phyloP scores from a whole-genome alignment of 1,140 invertebrate genomes.

The Aphaenogaster rudis region DNA sequence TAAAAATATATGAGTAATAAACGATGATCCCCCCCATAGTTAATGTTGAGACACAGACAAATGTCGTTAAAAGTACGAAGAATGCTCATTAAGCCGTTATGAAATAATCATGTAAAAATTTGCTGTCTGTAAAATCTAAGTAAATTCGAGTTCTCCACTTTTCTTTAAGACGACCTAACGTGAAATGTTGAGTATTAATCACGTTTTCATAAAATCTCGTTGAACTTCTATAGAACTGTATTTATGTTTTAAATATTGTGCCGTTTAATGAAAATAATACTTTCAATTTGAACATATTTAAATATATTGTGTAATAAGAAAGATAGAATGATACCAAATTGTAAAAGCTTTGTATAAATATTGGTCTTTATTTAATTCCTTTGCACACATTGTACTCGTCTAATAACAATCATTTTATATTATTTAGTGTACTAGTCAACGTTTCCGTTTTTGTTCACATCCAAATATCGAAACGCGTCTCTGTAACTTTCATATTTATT shows the following conservation, averaged over 20 bases:
- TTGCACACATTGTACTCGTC: constrained; percentile 38
- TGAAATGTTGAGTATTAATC: constrained; percentile 3
- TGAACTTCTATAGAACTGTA: not conserved
- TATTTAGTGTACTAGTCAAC: constrained; percentile 74
- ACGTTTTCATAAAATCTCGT: constrained; percentile 17
- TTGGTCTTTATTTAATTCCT: constrained; percentile 73
- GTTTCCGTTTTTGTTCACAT: constrained; percentile 57
- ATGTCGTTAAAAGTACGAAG: not conserved
- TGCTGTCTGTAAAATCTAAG: not conserved
- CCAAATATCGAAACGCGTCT: constrained; percentile 22
- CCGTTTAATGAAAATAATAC: constrained; percentile 4
- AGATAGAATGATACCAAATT: constrained; percentile 72
- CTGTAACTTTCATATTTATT: constrained; percentile 25
- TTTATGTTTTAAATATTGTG: constrained; percentile 11
- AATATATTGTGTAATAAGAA: constrained; percentile 28
- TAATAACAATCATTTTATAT: constrained; percentile 72
- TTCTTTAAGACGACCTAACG: not conserved
- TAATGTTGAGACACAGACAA: not conserved
- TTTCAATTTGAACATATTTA: constrained; percentile 3
- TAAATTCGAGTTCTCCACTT: not conserved
- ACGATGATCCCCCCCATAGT: not conserved
- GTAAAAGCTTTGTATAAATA: constrained; percentile 69
- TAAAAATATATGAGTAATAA: not conserved
- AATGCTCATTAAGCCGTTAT: not conserved
- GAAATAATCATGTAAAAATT: not conserved